Conservation (phyloP, 2,113 vertebrate genomes). For the Microtus ochrogaster region DNA sequence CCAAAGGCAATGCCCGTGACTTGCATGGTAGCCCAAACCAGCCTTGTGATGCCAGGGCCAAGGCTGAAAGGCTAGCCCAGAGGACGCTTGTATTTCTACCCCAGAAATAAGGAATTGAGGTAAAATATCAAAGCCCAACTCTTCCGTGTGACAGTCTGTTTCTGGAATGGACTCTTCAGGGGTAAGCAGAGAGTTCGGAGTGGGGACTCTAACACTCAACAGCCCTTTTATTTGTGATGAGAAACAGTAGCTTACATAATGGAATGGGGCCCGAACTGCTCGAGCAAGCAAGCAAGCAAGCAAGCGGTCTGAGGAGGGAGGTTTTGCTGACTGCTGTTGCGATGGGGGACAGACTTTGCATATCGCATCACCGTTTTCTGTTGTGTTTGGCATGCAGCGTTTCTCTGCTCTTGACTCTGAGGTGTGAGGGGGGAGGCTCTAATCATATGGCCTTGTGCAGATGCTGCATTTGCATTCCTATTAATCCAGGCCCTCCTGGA, state of each 20-base stretch:
- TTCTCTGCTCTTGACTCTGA: slow-evolving; percentile 91
- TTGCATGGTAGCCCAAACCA: neutral
- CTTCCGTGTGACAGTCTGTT: neutral
- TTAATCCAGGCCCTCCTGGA: slow-evolving; percentile 92
- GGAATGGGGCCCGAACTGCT: slow-evolving; percentile 78
- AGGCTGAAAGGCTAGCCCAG: neutral
- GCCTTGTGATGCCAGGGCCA: neutral
- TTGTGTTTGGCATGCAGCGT: slow-evolving; percentile 89
- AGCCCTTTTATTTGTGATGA: slow-evolving; percentile 66
- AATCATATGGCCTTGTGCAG: slow-evolving; percentile 90
- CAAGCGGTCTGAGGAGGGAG: slow-evolving; percentile 70
- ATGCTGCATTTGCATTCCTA: slow-evolving; percentile 92
- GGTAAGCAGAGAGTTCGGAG: slow-evolving; percentile 23
- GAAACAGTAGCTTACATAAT: slow-evolving; percentile 83
- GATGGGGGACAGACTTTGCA: slow-evolving; percentile 89
- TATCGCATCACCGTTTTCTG: slow-evolving; percentile 87
- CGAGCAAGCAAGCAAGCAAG: neutral
- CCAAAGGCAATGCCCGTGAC: neutral
- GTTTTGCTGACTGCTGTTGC: slow-evolving; percentile 89
- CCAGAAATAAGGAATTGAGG: neutral
- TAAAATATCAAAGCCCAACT: neutral
- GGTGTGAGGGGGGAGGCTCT: slow-evolving; percentile 89
- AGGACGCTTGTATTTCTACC: neutral
- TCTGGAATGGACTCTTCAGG: slow-evolving; percentile 16
- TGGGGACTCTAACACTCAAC: slow-evolving; percentile 21